Percentiles rank a stretch among this genome's conserved stretches.
Evolutionary conservation across 2,113 vertebrate species (phyloP).

Genomic region (Triplophysa dalaica): DNA sequence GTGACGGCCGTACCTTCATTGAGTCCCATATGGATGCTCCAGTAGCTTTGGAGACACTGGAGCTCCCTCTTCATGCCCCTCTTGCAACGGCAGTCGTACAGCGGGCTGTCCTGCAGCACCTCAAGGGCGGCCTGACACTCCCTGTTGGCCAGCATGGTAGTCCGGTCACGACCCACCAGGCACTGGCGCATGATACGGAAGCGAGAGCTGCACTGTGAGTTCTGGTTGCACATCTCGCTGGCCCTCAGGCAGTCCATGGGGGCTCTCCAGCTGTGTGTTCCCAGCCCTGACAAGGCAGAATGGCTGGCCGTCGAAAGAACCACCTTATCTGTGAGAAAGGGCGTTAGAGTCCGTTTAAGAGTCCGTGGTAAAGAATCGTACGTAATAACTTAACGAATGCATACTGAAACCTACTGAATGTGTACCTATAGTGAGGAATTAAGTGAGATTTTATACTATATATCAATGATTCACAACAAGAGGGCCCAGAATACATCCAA

Average conservation of each 20-base stretch:
- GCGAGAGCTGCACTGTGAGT: conserved; percentile 89
- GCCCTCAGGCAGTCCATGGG: conserved; percentile 90
- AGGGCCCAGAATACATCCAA: too few species aligned
- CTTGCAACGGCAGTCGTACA: conserved; percentile 91
- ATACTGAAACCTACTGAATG: neutral
- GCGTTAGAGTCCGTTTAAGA: conserved; percentile 24
- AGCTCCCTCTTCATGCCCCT: conserved; percentile 93
- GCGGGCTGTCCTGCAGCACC: conserved; percentile 89
- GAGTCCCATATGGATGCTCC: conserved; percentile 93
- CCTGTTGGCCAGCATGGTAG: conserved; percentile 88
- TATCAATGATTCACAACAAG: too few species aligned
- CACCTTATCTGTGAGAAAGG: conserved; percentile 70
- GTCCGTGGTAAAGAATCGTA: neutral
- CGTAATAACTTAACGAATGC: neutral
- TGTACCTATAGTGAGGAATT: too few species aligned
- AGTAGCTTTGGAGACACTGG: conserved; percentile 94
- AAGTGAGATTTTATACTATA: too few species aligned
- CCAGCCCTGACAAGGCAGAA: conserved; percentile 67
- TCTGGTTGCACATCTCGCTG: conserved; percentile 88
- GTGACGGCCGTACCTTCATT: conserved; percentile 77
- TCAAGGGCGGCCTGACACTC: conserved; percentile 91
- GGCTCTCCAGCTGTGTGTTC: conserved; percentile 78
- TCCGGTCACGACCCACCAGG: conserved; percentile 86
- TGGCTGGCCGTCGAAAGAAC: conserved; percentile 71
- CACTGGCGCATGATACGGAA: conserved; percentile 94